Evolutionary conservation across 1,140 invertebrate genomes (phyloP).

Genomic region (Eriosoma lanigerum): DNA sequence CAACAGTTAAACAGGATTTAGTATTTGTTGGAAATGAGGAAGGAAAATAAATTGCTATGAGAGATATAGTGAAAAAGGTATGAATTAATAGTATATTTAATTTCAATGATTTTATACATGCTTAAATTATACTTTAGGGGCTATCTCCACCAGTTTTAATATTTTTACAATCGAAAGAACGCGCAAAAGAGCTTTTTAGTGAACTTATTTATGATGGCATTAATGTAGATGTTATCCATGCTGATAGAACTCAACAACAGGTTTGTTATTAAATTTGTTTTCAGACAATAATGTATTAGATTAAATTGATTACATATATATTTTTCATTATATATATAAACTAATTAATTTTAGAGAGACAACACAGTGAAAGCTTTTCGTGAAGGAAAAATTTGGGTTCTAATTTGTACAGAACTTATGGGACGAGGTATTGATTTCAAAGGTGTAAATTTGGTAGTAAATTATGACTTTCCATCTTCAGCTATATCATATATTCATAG

Average conservation of each 20-base stretch:
- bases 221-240: slow-evolving; percentile 91
- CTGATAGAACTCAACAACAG: slow-evolving; percentile 84
- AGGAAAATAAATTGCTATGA: slow-evolving; percentile 87
- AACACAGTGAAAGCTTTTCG: slow-evolving; percentile 86
- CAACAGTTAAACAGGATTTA: slow-evolving; percentile 87
- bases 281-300: background rate
- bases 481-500: slow-evolving; percentile 94
- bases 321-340: too few species aligned
- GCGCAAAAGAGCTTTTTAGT: slow-evolving; percentile 88
- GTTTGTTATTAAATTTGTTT: slow-evolving; percentile 58
- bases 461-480: slow-evolving; percentile 94
- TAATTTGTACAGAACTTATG: slow-evolving; percentile 97
- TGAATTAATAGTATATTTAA: slow-evolving; percentile 7
- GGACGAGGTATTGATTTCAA: slow-evolving; percentile 97
- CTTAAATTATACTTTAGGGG: slow-evolving; percentile 64
- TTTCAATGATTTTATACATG: background rate
- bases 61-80: slow-evolving; percentile 78
- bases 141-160: slow-evolving; percentile 87
- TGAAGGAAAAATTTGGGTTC: slow-evolving; percentile 89
- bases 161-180: slow-evolving; percentile 87
- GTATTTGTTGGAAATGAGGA: slow-evolving; percentile 88
- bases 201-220: slow-evolving; percentile 91
- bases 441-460: slow-evolving; percentile 94
- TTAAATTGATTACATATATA: too few species aligned
- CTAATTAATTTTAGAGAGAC: slow-evolving; percentile 70